A percentile compares a stretch with the other conserved stretches of the same genome.
Evolutionary conservation across 2,113 vertebrate species (phyloP).

Genomic region (Phalacrocorax carbo): DNA sequence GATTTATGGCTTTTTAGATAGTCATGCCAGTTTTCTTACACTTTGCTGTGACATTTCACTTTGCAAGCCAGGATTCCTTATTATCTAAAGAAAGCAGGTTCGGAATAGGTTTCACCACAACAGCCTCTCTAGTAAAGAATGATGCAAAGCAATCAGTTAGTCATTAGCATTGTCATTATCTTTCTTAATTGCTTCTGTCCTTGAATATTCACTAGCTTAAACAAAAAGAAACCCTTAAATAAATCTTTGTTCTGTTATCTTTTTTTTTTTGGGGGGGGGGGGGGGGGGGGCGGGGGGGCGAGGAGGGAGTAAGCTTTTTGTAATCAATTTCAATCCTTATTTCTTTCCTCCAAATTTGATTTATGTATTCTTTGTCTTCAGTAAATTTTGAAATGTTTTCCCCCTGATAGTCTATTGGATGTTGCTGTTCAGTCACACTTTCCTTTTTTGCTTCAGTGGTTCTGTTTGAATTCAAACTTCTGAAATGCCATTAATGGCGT

Average conservation of each 20-base stretch:
- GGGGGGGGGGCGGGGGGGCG: no score
- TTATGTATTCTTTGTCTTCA: not conserved
- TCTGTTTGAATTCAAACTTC: not conserved
- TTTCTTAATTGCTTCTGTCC: not conserved
- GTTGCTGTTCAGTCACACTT: not conserved
- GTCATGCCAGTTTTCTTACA: not conserved
- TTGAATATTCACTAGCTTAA: not conserved
- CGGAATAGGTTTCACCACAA: not conserved
- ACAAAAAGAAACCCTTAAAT: not conserved
- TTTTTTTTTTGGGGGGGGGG: no score
- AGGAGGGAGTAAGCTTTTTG: no score
- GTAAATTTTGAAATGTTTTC: not conserved
- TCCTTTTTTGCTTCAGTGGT: not conserved
- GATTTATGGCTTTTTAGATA: not conserved
- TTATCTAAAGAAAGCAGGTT: not conserved
- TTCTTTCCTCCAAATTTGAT: not conserved
- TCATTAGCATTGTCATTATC: not conserved
- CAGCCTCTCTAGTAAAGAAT: not conserved
- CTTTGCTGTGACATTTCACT: not conserved
- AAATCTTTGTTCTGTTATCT: not conserved
- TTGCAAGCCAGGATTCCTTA: not conserved
- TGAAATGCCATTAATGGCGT: not conserved
- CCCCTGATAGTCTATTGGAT: not conserved
- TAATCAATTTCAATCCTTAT: not conserved
- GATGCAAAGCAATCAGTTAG: not conserved